phyloP scores from a whole-genome alignment of 2,888 invertebrate genomes.

The Diaphora mendica region DNA sequence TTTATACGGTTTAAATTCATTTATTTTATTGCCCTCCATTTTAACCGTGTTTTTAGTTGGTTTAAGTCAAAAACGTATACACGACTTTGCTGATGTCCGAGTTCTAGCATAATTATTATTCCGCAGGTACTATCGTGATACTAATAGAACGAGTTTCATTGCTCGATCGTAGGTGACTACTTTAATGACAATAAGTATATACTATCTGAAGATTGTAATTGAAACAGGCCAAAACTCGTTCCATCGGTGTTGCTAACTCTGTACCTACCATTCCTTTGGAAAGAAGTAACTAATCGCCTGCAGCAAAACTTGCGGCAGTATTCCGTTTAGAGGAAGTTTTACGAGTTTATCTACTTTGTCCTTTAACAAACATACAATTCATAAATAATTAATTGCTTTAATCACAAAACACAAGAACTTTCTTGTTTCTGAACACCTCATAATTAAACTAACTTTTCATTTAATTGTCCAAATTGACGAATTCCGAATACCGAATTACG shows the following conservation, averaged over 20 bases:
- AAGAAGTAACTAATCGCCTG: background rate
- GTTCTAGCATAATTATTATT: background rate
- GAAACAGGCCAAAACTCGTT: too few species aligned
- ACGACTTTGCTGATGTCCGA: too few species aligned
- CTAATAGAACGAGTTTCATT: too few species aligned
- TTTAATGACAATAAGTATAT: too few species aligned
- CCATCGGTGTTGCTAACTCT: background rate
- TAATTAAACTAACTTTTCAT: constrained; percentile 19
- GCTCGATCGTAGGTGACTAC: too few species aligned
- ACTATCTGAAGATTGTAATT: too few species aligned
- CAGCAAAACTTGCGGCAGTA: background rate
- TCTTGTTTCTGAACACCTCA: constrained; percentile 13
- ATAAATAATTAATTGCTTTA: background rate
- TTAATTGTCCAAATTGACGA: constrained; percentile 31
- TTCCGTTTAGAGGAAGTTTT: background rate
- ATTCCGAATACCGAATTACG: constrained; percentile 23
- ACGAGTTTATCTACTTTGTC: background rate
- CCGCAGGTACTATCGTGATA: background rate
- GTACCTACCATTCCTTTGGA: background rate
- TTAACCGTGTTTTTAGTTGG: too few species aligned
- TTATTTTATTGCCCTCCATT: too few species aligned
- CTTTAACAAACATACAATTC: background rate
- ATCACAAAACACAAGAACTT: background rate
- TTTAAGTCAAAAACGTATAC: too few species aligned
- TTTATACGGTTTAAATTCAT: too few species aligned